Percentiles rank a stretch among this genome's conserved stretches.
Conservation (phyloP, 2,888 invertebrate genomes). For the Bombylius discolor region DNA sequence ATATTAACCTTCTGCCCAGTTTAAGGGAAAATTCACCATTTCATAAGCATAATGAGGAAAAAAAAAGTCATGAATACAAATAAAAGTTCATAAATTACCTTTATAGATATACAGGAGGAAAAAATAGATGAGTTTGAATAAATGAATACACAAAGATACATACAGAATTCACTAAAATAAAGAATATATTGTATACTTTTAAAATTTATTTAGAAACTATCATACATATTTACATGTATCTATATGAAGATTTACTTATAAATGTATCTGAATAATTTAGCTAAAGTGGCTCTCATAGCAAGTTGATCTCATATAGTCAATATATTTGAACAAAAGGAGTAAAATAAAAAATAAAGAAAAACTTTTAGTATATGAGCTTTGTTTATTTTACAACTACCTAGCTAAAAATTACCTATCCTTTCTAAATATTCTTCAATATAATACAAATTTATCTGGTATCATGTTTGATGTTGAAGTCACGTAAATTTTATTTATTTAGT, state of each 20-base stretch:
- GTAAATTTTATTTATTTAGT: slow-evolving; percentile 16
- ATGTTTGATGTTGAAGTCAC: slow-evolving; percentile 12
- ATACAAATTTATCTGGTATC: too few species aligned
- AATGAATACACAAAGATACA: too few species aligned
- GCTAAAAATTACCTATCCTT: not conserved
- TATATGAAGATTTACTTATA: too few species aligned
- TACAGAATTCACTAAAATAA: too few species aligned
- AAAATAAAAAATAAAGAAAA: not conserved
- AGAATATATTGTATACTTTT: too few species aligned
- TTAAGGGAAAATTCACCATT: slow-evolving; percentile 3
- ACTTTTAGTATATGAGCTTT: too few species aligned
- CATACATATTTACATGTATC: too few species aligned
- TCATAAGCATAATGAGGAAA: not conserved
- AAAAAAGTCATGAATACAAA: slow-evolving; percentile 4
- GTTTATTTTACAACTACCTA: not conserved
- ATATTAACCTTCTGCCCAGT: slow-evolving; percentile 8
- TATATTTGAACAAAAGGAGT: not conserved
- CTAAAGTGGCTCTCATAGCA: too few species aligned
- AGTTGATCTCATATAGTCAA: too few species aligned
- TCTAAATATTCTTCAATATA: not conserved
- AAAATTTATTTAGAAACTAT: too few species aligned
- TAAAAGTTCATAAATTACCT: slow-evolving; percentile 7
- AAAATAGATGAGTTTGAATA: too few species aligned
- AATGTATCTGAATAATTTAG: too few species aligned
- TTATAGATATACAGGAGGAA: not conserved